A percentile compares a stretch with the other conserved stretches of the same genome.
Conservation (phyloP, 1,140 invertebrate species). For the Linepithema humile region DNA sequence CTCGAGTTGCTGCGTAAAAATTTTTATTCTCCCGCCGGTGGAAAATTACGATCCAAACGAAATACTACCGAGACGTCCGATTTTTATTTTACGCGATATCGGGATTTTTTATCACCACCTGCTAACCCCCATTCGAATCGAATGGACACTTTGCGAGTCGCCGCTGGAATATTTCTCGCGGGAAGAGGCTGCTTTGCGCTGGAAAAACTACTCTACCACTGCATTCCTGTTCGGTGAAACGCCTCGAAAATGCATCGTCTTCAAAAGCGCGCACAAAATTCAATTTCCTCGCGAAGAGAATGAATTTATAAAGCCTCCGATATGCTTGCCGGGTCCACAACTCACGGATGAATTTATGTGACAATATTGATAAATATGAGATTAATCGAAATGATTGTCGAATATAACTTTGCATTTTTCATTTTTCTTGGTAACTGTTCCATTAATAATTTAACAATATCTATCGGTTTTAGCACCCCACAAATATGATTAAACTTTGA, state of each 20-base stretch:
- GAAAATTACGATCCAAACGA: slow-evolving; percentile 2
- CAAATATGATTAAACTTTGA: neutral
- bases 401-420: neutral
- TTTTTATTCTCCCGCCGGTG: neutral
- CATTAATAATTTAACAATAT: neutral
- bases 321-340: neutral
- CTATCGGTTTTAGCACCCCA: neutral
- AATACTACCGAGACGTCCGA: slow-evolving; percentile 3
- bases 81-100: slow-evolving; percentile 26
- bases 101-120: slow-evolving; percentile 2
- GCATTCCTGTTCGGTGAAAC: slow-evolving; percentile 10
- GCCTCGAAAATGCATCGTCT: slow-evolving; percentile 21
- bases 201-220: neutral
- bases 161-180: slow-evolving; percentile 21
- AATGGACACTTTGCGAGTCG: slow-evolving; percentile 34
- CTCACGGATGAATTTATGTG: neutral
- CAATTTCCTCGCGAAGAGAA: slow-evolving; percentile 5
- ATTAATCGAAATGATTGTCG: neutral
- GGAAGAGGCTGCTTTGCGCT: neutral
- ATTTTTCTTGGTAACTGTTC: neutral
- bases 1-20: neutral
- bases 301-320: neutral
- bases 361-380: neutral
- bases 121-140: neutral
- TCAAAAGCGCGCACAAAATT: neutral